Base-by-base conservation (phyloP, 2,797 vertebrate genomes). In the Sitta carolinensis region DNA sequence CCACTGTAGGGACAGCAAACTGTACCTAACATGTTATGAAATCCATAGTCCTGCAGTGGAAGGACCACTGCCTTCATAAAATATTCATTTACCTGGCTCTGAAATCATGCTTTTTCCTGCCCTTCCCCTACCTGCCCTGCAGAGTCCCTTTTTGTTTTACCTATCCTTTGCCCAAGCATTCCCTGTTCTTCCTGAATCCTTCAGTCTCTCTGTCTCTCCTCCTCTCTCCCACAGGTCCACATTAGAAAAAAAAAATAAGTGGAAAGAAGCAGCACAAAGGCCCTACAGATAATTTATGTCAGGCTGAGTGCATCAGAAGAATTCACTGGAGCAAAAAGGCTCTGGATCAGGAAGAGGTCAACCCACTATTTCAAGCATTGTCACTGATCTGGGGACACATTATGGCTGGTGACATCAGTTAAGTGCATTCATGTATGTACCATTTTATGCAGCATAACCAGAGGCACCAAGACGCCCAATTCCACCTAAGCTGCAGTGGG, bases 271-370 rank as follows among this genome's bases (percentile, higher is more conserved):
- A 40, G n/a, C 38, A 20, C 25, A 78, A 86, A 76, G 74, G 57
- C 59, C 50, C 38, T 88, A 20, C 32, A 54, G 77, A 62, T 84
- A 47, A 95, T 91, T 94, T 91, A 62, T 86, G n/a, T 45, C 59
- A 59, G 58, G 36, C 66, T 84, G 62, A 38, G 52, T 42, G 32
- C 77, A 74, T 79, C 67, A 67, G 66, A 75, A 72, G 54, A 76
- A 63, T 16, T 75, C 52, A 73, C 51, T 63, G 47, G 55, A 93
- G 80, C 63, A 63, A 84, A 93, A 88, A 89, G 36, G 19, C 85
- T 81, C 58, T 38, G 36, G 61, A 82, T 57, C 1, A 5, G n/a
- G 75, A 58, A 90, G 89, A 92, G 78, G 72, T 87, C 84, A 94
- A 61, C 11, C n/a, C 75, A 30, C 12, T 92, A 63, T 82, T 93